A percentile compares a stretch with the other conserved stretches of the same genome.
These are phyloP conservation scores for Rachycentron canadum DNA, from an alignment of 2,797 vertebrate species.

Conservation along the genomic window DNA sequence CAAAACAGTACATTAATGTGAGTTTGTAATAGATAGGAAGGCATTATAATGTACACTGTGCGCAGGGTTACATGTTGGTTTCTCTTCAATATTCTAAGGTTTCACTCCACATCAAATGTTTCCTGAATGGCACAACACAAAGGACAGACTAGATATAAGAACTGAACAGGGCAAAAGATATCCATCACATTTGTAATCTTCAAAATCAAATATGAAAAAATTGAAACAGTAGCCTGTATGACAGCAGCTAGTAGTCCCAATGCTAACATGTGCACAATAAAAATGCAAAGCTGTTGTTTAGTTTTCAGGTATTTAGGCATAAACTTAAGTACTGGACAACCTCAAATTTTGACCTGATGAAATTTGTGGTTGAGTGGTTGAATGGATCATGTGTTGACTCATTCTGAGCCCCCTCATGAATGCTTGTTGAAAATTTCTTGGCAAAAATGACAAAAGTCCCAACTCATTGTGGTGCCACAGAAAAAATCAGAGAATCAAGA, in stretches of 20 bases:
- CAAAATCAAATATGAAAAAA: not conserved
- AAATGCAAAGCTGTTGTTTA: too few relatives aligned
- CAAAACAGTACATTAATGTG: not conserved
- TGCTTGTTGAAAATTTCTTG: too few relatives aligned
- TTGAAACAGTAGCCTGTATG: not conserved
- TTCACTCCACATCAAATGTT: not conserved
- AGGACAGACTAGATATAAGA: not conserved
- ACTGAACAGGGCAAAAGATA: not conserved
- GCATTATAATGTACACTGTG: not conserved
- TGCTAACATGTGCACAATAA: too few relatives aligned
- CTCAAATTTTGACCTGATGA: too few relatives aligned
- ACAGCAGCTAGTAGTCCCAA: too few relatives aligned
- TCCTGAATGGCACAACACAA: not conserved
- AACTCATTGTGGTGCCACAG: too few relatives aligned
- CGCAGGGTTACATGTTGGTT: not conserved
- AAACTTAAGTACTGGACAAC: too few relatives aligned
- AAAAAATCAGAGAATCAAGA: not conserved
- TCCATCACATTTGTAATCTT: not conserved
- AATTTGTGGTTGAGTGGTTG: too few relatives aligned
- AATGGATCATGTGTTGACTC: too few relatives aligned
- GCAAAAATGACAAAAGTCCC: not conserved
- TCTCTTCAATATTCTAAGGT: not conserved
- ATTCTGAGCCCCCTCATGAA: too few relatives aligned
- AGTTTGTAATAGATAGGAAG: not conserved
- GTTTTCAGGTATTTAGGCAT: too few relatives aligned